These are phyloP conservation scores for Pachydiplax longipennis DNA, from an alignment of 2,888 invertebrate species.

Conservation along the genomic window DNA sequence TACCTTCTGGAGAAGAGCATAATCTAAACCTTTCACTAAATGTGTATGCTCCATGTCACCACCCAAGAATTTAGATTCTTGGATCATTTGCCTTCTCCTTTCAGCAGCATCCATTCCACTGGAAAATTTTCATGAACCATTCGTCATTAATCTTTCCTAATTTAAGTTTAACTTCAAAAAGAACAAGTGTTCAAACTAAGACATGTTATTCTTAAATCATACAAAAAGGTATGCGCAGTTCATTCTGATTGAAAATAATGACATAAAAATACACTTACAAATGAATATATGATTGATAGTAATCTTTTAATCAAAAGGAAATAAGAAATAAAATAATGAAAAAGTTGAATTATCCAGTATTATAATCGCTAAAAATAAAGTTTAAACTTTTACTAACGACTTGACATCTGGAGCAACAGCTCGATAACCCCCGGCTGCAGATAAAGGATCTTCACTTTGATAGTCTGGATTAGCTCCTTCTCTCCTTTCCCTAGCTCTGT, in stretches of 20 bases:
- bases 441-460: constrained; percentile 82
- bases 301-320: too few species aligned
- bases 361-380: too few species aligned
- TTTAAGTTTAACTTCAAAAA: background rate
- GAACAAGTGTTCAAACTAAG: background rate
- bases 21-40: constrained; percentile 97
- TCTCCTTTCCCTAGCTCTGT: constrained; percentile 87
- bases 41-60: constrained; percentile 99
- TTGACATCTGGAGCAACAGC: constrained; percentile 97
- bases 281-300: too few species aligned
- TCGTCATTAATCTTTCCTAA: too few species aligned
- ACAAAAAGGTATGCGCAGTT: too few species aligned
- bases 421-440: constrained; percentile 84
- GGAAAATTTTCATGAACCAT: background rate
- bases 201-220: background rate
- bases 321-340: too few species aligned
- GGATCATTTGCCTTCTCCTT: constrained; percentile 90
- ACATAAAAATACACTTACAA: too few species aligned
- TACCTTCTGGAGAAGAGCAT: constrained; percentile 90
- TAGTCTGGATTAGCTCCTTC: constrained; percentile 86
- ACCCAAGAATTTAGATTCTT: constrained; percentile 99
- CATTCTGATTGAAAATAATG: too few species aligned
- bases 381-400: constrained; percentile 66
- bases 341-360: background rate
- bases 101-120: constrained; percentile 86